Evolutionary conservation across 2,888 invertebrate species (phyloP), one percentile per base, ranked within the genome.

Genomic region (Lordiphosa fenestrarum): DNA sequence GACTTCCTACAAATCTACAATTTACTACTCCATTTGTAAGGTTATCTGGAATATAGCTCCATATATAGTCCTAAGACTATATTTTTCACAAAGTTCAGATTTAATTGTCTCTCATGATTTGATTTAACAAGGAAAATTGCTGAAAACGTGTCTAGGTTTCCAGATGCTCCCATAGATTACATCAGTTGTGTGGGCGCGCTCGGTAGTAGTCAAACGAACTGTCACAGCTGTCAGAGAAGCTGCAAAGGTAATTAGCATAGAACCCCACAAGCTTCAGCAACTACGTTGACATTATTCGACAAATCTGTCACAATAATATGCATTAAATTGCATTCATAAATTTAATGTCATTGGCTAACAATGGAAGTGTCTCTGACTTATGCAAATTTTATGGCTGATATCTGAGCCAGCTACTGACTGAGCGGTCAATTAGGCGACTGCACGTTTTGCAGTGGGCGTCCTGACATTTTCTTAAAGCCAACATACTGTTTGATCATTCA

Each of bases 201-300:
- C 76, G 66, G 81, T 66, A 73, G 81, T 62, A 77, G 81, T 62
- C 65, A 59, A 44, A 35, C 61, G 42, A 58, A 63, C 63, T 77
- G 73, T 71, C 73, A 63, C 65, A 58, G 52, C 75, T 73, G 78
- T 81, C 84, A 67, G 62, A 64, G 64, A 61, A 57, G 64, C 67
- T 71, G 71, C 72, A 67, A 53, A 58, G 68, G 63, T 76, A 84
- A 78, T 81, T 84, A 78, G 82, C 84, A 77, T 81, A 69, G 53
- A 67, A 62, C 59, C 54, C 58, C 61, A 51, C 52, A 44, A 51
- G 42, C 53, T 57, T 56, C 66, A 70, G 51, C 51, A 68, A 68
- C 65, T 71, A 47, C 57, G 52, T n/a, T 63, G 76, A 76, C 73
- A 77, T 83, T 73, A 80, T 76, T 77, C 82, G 81, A 65, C 72